These are phyloP conservation scores for Oryzias javanicus DNA, from an alignment of 2,113 vertebrate species.

Conservation along the genomic window DNA sequence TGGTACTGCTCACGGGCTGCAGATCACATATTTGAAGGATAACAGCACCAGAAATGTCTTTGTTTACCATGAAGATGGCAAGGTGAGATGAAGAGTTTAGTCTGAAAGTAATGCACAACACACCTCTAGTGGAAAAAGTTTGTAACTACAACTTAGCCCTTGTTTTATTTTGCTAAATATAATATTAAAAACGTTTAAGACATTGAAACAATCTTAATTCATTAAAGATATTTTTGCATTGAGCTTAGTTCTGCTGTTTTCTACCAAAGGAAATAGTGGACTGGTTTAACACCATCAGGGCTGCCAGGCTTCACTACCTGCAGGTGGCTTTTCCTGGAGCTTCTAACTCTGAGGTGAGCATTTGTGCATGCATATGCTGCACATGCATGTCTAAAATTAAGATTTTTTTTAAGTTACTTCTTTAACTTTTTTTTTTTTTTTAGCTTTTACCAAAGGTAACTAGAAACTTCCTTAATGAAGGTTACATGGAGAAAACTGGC, in stretches of 20 bases:
- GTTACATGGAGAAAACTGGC: conserved; percentile 92
- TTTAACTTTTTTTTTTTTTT: conserved; percentile 26
- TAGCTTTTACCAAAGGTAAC: conserved; percentile 85
- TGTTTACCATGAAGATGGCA: conserved; percentile 93
- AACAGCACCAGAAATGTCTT: conserved; percentile 98
- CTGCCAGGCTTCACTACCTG: conserved; percentile 84
- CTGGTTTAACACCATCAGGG: conserved; percentile 91
- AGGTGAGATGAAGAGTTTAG: conserved; percentile 75
- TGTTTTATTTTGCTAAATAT: neutral
- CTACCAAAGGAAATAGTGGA: conserved; percentile 86
- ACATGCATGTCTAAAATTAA: no score
- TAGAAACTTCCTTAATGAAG: conserved; percentile 85
- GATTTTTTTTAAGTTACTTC: no score
- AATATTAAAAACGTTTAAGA: neutral
- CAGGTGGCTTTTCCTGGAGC: conserved; percentile 75
- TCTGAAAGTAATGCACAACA: neutral
- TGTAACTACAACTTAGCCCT: conserved; percentile 6
- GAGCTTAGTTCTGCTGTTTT: neutral
- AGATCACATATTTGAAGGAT: conserved; percentile 95
- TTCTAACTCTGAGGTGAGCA: conserved; percentile 55
- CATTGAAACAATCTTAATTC: neutral
- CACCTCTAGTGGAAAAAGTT: conserved; percentile 30
- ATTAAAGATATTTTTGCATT: neutral
- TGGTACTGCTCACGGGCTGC: conserved; percentile 86
- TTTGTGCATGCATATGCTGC: neutral